Evolutionary conservation across 2,888 invertebrate species (phyloP), one percentile per base, ranked within the genome.

Genomic region (Tachina fera): DNA sequence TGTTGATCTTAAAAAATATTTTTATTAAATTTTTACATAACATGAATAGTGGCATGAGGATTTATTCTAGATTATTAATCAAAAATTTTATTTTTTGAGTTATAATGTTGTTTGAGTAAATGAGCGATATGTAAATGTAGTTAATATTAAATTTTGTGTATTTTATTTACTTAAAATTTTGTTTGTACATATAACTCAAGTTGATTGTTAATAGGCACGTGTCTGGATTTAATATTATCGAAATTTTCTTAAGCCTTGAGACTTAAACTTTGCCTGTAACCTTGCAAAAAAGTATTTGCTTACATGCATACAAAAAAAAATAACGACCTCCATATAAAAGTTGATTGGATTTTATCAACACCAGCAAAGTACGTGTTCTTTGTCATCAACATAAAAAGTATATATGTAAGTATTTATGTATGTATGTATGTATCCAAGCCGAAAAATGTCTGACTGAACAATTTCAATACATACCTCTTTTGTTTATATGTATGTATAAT

Each of bases 161-260:
- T 14, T 47, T 47, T 47, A 47, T 13, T 13, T 56, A 56, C 11
- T 56, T n/a, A 10, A 53, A 10, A 31, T 31, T 19, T 19, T 19
- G 1, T 53, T 19, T 19, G 8, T 39, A n/a, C n/a, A n/a, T n/a
- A 39, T 14, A 31, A 39, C 19, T 14, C 14, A 16, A 43, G 61
- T 16, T 1, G 13, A 22, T 22, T 56, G 60, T 16, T 11, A 61
- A 16, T 43, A 9, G 8, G 5, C 19, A 63, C 61, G 41, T 16
- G 61, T 43, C 43, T 43, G 61, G 16, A 43, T 61, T 39, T 43
- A 16, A 19, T 63, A 19, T 19, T 43, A 63, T 45, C 19, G 11
- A 43, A 22, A 43, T 63, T 43, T 63, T 43, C 43, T 63, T 63
- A 63, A 43, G 8, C 61, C 43, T 43, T 43, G 13, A 43, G 61